phyloP scores from a whole-genome alignment of 1,140 invertebrate genomes.

The Calephelis nemesis region DNA sequence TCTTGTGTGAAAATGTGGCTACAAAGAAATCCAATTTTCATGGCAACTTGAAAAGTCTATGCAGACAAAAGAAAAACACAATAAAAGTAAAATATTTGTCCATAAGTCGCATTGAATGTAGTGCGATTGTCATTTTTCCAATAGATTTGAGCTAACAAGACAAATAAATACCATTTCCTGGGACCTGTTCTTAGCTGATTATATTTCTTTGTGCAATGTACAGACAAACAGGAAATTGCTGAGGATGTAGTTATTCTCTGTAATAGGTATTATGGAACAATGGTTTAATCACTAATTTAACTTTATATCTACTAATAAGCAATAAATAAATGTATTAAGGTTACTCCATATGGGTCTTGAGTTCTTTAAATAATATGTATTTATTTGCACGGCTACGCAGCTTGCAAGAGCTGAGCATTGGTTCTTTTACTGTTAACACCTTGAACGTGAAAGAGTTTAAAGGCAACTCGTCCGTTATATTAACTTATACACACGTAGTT shows the following conservation, averaged over 20 bases:
- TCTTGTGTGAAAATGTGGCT: too few species aligned
- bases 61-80: slow-evolving; percentile 9
- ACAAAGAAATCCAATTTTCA: background rate
- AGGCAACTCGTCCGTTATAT: too few species aligned
- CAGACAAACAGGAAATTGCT: slow-evolving; percentile 44
- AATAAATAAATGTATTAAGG: too few species aligned
- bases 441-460: too few species aligned
- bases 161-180: slow-evolving; percentile 44
- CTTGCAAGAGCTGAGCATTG: too few species aligned
- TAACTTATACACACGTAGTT: too few species aligned
- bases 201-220: slow-evolving; percentile 41
- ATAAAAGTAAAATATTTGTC: slow-evolving; percentile 23
- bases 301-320: too few species aligned
- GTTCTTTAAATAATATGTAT: too few species aligned
- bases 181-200: slow-evolving; percentile 34
- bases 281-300: background rate
- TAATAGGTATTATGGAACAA: background rate
- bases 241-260: slow-evolving; percentile 17
- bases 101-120: slow-evolving; percentile 16
- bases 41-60: background rate
- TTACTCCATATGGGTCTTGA: too few species aligned
- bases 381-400: too few species aligned
- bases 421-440: too few species aligned
- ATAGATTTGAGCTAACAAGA: slow-evolving; percentile 52
- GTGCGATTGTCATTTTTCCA: slow-evolving; percentile 46